Evolutionary conservation across 2,797 vertebrate genomes (phyloP).

Genomic region (Diplodus puntazzo): DNA sequence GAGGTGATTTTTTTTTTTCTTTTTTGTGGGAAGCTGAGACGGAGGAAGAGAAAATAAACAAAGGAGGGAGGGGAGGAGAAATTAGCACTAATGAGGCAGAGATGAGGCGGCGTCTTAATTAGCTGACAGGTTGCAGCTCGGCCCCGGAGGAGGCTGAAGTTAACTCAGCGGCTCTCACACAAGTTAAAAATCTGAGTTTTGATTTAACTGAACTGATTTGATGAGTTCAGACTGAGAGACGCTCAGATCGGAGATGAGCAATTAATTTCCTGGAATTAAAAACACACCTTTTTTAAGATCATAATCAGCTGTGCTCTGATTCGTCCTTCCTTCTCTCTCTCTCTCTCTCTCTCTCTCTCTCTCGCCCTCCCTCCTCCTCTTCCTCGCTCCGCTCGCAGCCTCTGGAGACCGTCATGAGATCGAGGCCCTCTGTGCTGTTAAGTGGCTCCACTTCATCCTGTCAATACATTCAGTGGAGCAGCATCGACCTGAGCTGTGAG

Average conservation of each 20-base stretch:
- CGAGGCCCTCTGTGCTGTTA: slow-evolving; percentile 69
- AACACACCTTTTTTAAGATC: too few relatives aligned
- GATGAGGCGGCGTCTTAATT: slow-evolving; percentile 67
- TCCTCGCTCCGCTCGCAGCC: slow-evolving; percentile 45
- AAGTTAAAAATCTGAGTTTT: too few relatives aligned
- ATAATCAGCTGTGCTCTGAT: slow-evolving; percentile 9
- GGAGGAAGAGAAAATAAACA: slow-evolving; percentile 34
- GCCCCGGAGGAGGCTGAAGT: slow-evolving; percentile 58
- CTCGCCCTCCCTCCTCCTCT: slow-evolving; percentile 7
- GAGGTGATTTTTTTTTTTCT: slow-evolving; percentile 34
- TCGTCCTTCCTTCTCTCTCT: neutral
- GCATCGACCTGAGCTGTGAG: slow-evolving; percentile 74
- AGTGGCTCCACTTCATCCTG: slow-evolving; percentile 84
- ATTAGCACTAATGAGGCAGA: slow-evolving; percentile 69
- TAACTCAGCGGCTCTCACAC: neutral
- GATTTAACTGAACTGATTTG: too few relatives aligned
- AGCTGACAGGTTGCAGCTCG: slow-evolving; percentile 64
- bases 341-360: neutral
- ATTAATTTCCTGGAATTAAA: too few relatives aligned
- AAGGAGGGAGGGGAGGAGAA: slow-evolving; percentile 44
- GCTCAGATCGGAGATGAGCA: neutral
- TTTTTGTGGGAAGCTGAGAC: neutral
- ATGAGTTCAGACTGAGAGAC: neutral
- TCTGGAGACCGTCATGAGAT: slow-evolving; percentile 70
- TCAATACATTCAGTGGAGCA: slow-evolving; percentile 85